Conservation (phyloP, 2,888 invertebrate genomes). For the Acronicta aceris region DNA sequence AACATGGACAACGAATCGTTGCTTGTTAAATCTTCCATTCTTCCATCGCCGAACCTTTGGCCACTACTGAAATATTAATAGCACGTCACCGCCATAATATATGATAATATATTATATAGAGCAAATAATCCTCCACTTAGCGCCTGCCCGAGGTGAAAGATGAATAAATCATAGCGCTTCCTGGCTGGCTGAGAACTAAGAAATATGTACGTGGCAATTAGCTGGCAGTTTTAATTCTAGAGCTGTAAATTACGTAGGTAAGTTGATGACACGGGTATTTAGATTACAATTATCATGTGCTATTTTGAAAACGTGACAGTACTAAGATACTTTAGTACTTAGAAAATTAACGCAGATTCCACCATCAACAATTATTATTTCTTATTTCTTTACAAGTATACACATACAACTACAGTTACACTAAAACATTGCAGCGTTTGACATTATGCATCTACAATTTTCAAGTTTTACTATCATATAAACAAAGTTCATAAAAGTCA, state of each 20-base stretch:
- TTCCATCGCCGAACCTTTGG: conserved; percentile 41
- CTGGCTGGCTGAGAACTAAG: conserved; percentile 42
- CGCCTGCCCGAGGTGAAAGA: conserved; percentile 51
- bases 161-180: conserved; percentile 56
- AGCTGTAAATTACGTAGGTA: conserved; percentile 21
- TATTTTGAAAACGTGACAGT: not conserved
- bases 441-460: no score
- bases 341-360: not conserved
- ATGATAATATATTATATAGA: conserved; percentile 58
- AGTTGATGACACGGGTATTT: not conserved
- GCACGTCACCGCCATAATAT: conserved; percentile 51
- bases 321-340: rapidly evolving
- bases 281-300: not conserved
- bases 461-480: no score
- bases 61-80: conserved; percentile 50
- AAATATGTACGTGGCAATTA: conserved; percentile 54
- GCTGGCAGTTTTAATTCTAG: conserved; percentile 49
- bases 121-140: conserved; percentile 56
- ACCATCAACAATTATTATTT: no score
- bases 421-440: no score
- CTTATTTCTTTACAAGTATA: no score
- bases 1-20: no score
- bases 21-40: not conserved
- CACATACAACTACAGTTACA: no score
- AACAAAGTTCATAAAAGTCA: no score